phyloP scores from a whole-genome alignment of 2,797 vertebrate genomes.

The Catostomus latipinnis region DNA sequence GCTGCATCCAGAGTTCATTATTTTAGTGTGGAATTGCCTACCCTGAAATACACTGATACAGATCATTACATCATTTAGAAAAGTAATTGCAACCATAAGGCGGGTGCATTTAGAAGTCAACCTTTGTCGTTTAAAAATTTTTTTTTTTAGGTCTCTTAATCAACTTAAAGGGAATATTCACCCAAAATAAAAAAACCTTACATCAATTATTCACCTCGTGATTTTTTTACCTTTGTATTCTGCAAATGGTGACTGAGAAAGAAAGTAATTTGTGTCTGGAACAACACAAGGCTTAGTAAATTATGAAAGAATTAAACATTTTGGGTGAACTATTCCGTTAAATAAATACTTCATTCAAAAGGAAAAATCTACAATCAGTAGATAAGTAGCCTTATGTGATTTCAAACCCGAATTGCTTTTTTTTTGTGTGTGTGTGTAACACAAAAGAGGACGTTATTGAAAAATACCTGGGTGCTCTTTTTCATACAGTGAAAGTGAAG shows the following conservation, averaged over 20 bases:
- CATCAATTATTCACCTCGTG: background rate
- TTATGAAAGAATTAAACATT: background rate
- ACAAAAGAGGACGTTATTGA: background rate
- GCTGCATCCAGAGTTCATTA: constrained; percentile 18
- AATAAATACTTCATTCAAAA: no score
- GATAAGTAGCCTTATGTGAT: no score
- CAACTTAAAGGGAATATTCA: background rate
- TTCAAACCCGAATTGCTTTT: background rate
- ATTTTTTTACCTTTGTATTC: background rate
- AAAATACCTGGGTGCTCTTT: background rate
- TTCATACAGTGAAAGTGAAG: background rate
- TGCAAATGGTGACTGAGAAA: no score
- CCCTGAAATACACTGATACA: constrained; percentile 15
- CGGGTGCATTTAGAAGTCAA: background rate
- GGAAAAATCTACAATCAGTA: no score
- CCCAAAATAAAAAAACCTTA: background rate
- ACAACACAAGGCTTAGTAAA: background rate
- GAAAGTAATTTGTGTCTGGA: background rate
- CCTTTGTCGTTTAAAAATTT: background rate
- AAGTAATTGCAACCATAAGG: constrained; percentile 10
- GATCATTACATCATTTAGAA: constrained; percentile 8
- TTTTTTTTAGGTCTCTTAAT: no score
- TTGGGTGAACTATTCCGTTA: no score
- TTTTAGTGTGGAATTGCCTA: background rate
- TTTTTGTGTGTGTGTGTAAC: no score